Conservation (phyloP, 2,888 invertebrate genomes). For the Ceriagrion tenellum region DNA sequence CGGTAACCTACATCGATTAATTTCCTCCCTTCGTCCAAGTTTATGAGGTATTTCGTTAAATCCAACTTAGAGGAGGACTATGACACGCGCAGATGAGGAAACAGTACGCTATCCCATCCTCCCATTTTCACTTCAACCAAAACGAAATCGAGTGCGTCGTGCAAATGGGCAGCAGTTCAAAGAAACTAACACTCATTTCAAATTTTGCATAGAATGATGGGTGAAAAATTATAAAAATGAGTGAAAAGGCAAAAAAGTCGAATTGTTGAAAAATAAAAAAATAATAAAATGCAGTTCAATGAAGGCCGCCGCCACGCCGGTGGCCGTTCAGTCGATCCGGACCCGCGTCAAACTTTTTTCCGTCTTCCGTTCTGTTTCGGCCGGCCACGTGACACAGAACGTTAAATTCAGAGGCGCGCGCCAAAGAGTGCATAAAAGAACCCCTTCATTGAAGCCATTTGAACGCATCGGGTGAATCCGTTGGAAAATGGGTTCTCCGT, state of each 20-base stretch:
- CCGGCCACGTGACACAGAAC: background rate
- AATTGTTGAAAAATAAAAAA: background rate
- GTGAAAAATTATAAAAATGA: background rate
- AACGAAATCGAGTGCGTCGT: background rate
- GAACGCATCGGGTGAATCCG: background rate
- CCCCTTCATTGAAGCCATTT: slow-evolving; percentile 22
- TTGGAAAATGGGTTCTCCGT: background rate
- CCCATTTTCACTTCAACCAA: background rate
- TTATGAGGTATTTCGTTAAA: too few species aligned
- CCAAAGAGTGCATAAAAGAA: slow-evolving; percentile 6
- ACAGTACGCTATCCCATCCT: background rate
- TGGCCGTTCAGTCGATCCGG: background rate
- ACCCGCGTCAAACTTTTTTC: slow-evolving; percentile 15
- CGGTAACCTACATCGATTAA: too few species aligned
- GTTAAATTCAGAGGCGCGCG: background rate
- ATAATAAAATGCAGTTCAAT: background rate
- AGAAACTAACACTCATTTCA: background rate
- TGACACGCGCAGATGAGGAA: too few species aligned
- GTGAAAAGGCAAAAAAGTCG: too few species aligned
- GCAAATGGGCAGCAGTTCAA: background rate
- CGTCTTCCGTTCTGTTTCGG: background rate
- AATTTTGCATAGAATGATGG: background rate
- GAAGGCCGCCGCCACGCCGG: background rate
- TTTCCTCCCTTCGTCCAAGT: too few species aligned
- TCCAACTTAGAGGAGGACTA: too few species aligned